phyloP scores from a whole-genome alignment of 2,113 vertebrate species.

The Carassius auratus region DNA sequence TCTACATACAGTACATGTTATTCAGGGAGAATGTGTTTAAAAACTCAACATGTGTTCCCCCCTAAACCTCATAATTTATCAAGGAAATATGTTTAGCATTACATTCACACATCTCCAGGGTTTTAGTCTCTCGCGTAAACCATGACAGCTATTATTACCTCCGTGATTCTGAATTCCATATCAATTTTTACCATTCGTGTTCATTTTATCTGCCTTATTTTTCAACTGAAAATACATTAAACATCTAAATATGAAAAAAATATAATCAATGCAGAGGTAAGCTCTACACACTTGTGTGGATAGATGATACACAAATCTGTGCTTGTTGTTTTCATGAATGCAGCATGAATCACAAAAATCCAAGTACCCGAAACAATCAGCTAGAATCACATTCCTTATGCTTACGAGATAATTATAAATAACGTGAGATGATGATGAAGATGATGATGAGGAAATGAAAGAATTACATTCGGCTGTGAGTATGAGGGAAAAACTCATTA shows the following conservation, averaged over 20 bases:
- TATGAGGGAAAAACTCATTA: constrained; percentile 23
- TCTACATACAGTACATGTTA: background rate
- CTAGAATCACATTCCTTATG: constrained; percentile 31
- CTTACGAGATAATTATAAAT: constrained; percentile 7
- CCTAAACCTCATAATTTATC: background rate
- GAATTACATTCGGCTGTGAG: constrained; percentile 40
- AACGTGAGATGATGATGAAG: background rate
- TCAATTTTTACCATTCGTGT: background rate
- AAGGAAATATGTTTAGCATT: constrained; percentile 3
- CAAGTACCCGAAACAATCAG: background rate
- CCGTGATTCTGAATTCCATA: background rate
- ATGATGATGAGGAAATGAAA: background rate
- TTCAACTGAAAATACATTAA: background rate
- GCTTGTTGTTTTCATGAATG: background rate
- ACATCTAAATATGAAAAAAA: background rate
- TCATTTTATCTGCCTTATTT: background rate
- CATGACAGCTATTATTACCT: background rate
- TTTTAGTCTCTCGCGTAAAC: background rate
- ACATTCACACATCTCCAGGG: constrained; percentile 20
- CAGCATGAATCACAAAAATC: background rate
- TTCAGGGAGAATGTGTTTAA: background rate
- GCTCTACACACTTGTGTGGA: background rate
- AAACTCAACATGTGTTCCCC: too few relatives aligned
- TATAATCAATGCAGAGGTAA: background rate
- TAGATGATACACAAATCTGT: background rate